phyloP scores from a whole-genome alignment of 2,797 vertebrate genomes.

The Dryobates pubescens region DNA sequence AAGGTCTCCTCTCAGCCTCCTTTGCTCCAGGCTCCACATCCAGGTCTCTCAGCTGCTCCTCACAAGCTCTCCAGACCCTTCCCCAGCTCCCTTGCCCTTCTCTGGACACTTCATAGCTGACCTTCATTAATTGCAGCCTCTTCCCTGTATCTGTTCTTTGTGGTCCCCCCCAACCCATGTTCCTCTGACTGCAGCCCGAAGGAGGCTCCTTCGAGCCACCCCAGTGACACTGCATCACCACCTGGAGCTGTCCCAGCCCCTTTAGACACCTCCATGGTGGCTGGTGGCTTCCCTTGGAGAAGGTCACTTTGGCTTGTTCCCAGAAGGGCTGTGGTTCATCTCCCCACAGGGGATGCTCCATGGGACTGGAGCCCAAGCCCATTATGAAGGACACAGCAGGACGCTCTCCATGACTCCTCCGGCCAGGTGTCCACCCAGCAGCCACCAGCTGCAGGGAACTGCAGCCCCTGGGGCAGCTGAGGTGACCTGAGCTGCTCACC shows the following conservation, averaged over 20 bases:
- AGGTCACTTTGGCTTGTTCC: neutral
- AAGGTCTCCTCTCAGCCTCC: no score
- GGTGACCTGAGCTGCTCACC: neutral
- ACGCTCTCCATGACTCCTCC: rapidly evolving
- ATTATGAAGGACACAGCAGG: neutral
- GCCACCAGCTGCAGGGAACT: rapidly evolving
- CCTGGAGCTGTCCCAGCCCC: neutral
- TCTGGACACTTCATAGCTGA: no score
- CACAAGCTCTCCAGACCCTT: no score
- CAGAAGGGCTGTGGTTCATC: neutral
- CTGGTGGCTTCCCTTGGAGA: neutral
- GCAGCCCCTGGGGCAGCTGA: neutral
- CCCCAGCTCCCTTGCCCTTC: no score
- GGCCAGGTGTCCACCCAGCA: neutral
- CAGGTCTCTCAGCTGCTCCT: no score
- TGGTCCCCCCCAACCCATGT: no score
- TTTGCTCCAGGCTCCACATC: no score
- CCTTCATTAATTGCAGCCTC: no score
- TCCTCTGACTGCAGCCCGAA: neutral
- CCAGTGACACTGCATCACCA: neutral
- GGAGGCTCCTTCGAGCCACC: neutral
- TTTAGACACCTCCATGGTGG: neutral
- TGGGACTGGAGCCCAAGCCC: neutral
- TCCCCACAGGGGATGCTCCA: rapidly evolving
- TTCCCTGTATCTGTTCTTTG: no score